Conservation (phyloP, 2,797 vertebrate species). For the Aulostomus chinensis region DNA sequence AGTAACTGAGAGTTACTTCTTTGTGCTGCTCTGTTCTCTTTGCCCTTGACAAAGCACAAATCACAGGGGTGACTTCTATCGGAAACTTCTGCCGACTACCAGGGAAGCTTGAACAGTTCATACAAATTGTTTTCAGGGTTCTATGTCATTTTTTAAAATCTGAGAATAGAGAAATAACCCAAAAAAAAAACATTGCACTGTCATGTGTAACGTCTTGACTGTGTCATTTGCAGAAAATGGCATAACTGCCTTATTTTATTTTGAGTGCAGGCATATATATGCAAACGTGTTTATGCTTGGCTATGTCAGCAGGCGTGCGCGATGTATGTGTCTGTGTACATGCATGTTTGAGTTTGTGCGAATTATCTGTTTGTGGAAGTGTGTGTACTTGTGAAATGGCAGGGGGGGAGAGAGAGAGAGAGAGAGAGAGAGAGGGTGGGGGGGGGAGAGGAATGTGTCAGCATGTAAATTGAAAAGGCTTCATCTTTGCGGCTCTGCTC, state of each 20-base stretch:
- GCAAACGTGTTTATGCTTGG: constrained; percentile 66
- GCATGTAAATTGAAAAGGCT: constrained; percentile 79
- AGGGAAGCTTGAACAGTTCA: constrained; percentile 24
- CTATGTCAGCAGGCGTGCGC: constrained; percentile 56
- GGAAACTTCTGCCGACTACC: constrained; percentile 22
- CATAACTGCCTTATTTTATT: constrained; percentile 54
- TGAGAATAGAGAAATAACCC: constrained; percentile 34
- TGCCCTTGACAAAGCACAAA: constrained; percentile 23
- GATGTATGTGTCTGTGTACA: constrained; percentile 24
- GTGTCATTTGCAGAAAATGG: constrained; percentile 66
- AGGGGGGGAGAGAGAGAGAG: constrained; percentile 9
- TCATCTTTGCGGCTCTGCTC: constrained; percentile 76
- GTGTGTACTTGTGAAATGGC: constrained; percentile 68
- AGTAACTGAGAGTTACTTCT: too few relatives aligned
- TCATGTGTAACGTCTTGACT: constrained; percentile 48
- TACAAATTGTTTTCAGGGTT: constrained; percentile 49
- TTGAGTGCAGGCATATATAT: constrained; percentile 47
- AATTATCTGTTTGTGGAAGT: constrained; percentile 38
- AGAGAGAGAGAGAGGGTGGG: constrained; percentile 16
- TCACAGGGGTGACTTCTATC: constrained; percentile 14
- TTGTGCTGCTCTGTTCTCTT: constrained; percentile 1
- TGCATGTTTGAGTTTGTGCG: constrained; percentile 31
- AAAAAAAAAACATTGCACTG: constrained; percentile 40
- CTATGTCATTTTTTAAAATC: constrained; percentile 42
- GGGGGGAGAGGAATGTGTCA: constrained; percentile 59